Conservation (phyloP, 53 echinoderm and acorn worm genomes). For the Hippasteria phrygiana region DNA sequence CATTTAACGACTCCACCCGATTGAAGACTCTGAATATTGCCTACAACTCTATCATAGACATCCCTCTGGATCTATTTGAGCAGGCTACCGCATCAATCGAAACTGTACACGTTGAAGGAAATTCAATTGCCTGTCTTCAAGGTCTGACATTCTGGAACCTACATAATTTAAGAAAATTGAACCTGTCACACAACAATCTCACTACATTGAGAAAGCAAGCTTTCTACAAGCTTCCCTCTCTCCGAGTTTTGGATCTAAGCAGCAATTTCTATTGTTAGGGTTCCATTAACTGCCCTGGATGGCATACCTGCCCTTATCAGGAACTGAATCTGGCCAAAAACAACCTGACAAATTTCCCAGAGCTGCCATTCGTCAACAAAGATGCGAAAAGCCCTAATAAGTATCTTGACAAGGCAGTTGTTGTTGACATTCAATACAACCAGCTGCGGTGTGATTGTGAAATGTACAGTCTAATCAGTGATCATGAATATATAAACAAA, state of each 20-base stretch:
- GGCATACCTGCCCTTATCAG: conserved; percentile 20
- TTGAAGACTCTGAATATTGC: conserved; percentile 39
- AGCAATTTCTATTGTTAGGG: conserved; percentile 6
- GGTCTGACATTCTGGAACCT: conserved; percentile 40
- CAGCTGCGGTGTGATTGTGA: conserved; percentile 50
- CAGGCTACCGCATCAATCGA: conserved; percentile 33
- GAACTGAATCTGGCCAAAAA: conserved; percentile 31
- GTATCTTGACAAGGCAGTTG: not conserved
- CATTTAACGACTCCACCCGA: conserved; percentile 5
- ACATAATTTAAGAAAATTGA: conserved; percentile 3
- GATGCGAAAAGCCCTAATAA: not conserved
- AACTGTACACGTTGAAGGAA: conserved; percentile 29
- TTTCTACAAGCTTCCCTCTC: conserved; percentile 26
- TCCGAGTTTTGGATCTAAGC: conserved; percentile 34
- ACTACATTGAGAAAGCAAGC: conserved; percentile 1
- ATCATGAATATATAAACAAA: not conserved
- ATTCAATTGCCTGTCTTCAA: not conserved
- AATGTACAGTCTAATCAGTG: conserved; percentile 33
- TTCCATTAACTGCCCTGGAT: conserved; percentile 6
- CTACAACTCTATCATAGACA: conserved; percentile 16
- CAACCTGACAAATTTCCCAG: conserved; percentile 25
- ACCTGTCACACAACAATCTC: conserved; percentile 54
- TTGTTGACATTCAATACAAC: conserved; percentile 32
- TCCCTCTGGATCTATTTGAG: conserved; percentile 27
- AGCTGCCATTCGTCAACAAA: not conserved